These are phyloP conservation scores for Callosobruchus maculatus DNA, from an alignment of 2,888 invertebrate genomes.

Conservation along the genomic window DNA sequence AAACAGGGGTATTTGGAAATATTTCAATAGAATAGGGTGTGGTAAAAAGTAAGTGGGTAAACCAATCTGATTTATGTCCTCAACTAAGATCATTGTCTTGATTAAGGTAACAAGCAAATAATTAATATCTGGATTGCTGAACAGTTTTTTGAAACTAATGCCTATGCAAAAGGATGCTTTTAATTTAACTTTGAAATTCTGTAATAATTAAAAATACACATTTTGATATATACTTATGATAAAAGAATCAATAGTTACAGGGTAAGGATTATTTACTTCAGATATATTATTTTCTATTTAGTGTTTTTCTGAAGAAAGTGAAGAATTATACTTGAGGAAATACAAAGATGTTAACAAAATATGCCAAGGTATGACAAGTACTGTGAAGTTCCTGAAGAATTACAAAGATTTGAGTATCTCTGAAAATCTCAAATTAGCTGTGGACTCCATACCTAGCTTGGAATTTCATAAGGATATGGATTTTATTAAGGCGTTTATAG, in stretches of 20 bases:
- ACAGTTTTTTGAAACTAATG: too few species aligned
- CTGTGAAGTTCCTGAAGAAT: constrained; percentile 48
- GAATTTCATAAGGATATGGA: constrained; percentile 55
- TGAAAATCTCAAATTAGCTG: constrained; percentile 50
- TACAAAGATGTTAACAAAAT: constrained; percentile 48
- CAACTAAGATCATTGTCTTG: too few species aligned
- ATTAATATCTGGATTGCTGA: too few species aligned
- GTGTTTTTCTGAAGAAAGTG: constrained; percentile 46
- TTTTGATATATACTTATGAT: too few species aligned
- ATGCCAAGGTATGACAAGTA: constrained; percentile 49
- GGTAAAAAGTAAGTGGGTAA: too few species aligned
- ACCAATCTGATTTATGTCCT: too few species aligned
- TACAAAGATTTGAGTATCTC: constrained; percentile 32
- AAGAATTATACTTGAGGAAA: constrained; percentile 38
- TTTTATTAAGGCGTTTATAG: constrained; percentile 48
- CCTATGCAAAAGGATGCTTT: too few species aligned
- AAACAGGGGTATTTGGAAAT: neutral
- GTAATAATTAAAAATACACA: too few species aligned
- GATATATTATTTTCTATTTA: constrained; percentile 39
- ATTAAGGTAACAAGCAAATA: too few species aligned
- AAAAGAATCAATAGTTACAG: too few species aligned
- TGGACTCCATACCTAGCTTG: constrained; percentile 55
- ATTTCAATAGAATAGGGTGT: too few species aligned
- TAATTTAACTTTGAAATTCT: too few species aligned
- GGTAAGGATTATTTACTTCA: neutral